Base-by-base conservation (phyloP, 2,113 vertebrate genomes). In the Felis chaus region DNA sequence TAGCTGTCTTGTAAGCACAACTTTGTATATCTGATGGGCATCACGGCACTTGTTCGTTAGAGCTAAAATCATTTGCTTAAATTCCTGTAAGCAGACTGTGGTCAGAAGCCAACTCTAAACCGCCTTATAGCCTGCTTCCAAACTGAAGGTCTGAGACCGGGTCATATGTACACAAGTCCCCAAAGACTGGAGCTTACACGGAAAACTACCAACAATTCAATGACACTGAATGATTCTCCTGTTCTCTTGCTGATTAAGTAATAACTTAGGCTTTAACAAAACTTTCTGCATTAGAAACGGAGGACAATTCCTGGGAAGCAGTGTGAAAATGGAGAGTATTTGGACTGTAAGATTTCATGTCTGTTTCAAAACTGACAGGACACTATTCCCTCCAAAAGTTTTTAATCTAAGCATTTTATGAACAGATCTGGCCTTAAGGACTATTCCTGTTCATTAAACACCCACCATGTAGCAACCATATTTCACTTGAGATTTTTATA, bases 201-300 rank as follows among this genome's bases (percentile, higher is more conserved):
- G 53, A 73, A 63, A 95, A 96, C 45, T 8, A 45, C 0, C 25
- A 79, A 69, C 50, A 50, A 29, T 65, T 63, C 50, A 89, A 95
- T 27, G 21, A 6, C 7, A 53, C 69, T 0, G 1, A 55, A 15
- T 7, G 0, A 66, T 27, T 68, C 31, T 74, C 61, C 10, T 65
- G 71, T 41, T 96, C 74, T 45, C 92, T 89, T 94, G 93, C 80
- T 41, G 50, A 48, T 73, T 50, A 71, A 31, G 90, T 36, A 91
- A 0, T 83, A 93, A 97, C 29, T 74, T 29, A 36, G 92, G 66
- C 88, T 94, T 97, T 93, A 93, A 78, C 10, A 85, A 95, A 94
- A 69, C 12, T 12, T 61, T 94, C 90, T 31, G 0, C 68, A 89
- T 10, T 23, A 83, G 76, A 96, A 97, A 78, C 6, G 78, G 11